Base-by-base conservation (phyloP, 2,888 invertebrate species). In the Horisme vitalbata region DNA sequence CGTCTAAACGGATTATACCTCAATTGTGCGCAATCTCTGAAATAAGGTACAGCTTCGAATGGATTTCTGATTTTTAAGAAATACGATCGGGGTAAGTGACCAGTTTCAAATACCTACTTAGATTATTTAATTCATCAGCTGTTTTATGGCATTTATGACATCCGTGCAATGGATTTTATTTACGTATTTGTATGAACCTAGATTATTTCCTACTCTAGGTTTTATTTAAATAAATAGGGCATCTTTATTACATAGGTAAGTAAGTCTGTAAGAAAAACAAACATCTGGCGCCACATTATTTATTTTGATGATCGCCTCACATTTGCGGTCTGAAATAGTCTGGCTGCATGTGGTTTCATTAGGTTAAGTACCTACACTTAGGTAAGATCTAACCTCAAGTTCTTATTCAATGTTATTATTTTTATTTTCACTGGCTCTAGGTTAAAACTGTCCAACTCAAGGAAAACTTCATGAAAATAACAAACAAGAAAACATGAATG, bases 21-120 rank as follows among this genome's bases (percentile, higher is more conserved):
- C 24, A 9, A n/a, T n/a, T n/a, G 37, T 38, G 24, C 30, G 43
- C 20, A 15, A 44, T 20, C 33, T 44, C 24, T 35, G 36, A 43
- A 34, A 30, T 26, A n/a, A n/a, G n/a, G n/a, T 32, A 13, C 26
- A 30, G 30, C 31, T 39, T 41, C 21, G 31, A 23, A 33, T 23
- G 27, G 23, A 23, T 9, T 35, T 21, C n/a, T n/a, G n/a, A n/a
- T n/a, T n/a, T n/a, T n/a, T n/a, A n/a, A n/a, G 36, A 24, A 33
- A 28, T 27, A 21, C 18, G 21, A 21, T 44, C 27, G 39, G 33
- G 49, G 49, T 49, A 36, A 49, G 49, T 44, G 44, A 44, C 39
- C 49, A 44, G 20, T 38, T 20, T 9, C 14, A 27, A 15, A 37
- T 37, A 47, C 32, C 15, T 34, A 18, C n/a, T n/a, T n/a, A n/a